These are phyloP conservation scores for Brachionus plicatilis DNA, from an alignment of 1,140 invertebrate genomes.

Conservation along the genomic window DNA sequence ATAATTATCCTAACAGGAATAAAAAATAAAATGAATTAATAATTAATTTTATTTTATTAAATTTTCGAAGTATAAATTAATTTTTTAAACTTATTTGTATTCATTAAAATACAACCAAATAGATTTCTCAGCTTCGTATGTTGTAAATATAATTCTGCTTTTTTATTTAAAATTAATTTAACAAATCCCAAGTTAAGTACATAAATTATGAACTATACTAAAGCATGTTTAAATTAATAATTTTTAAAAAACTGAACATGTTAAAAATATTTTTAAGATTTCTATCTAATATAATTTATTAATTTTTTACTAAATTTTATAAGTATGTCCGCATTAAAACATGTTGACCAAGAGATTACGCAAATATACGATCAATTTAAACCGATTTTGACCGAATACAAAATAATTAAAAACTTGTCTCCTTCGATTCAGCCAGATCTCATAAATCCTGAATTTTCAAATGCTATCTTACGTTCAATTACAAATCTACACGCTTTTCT, in stretches of 20 bases:
- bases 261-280: not conserved
- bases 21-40: no score
- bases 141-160: not conserved
- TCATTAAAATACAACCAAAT: not conserved
- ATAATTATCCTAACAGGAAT: no score
- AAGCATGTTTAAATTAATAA: not conserved
- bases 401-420: not conserved
- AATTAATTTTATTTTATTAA: no score
- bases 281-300: not conserved
- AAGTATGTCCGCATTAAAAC: not conserved
- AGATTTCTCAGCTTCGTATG: no score
- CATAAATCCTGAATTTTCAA: not conserved
- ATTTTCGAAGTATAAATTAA: no score
- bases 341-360: not conserved
- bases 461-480: not conserved
- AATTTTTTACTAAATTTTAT: not conserved
- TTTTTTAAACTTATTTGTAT: no score
- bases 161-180: not conserved
- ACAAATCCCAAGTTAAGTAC: not conserved
- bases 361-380: not conserved
- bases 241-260: not conserved
- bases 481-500: not conserved
- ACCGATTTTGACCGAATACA: not conserved
- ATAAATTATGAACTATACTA: not conserved
- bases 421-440: not conserved